These are phyloP conservation scores for Daubentonia madagascariensis DNA, from an alignment of 2,113 vertebrate species.

Conservation along the genomic window DNA sequence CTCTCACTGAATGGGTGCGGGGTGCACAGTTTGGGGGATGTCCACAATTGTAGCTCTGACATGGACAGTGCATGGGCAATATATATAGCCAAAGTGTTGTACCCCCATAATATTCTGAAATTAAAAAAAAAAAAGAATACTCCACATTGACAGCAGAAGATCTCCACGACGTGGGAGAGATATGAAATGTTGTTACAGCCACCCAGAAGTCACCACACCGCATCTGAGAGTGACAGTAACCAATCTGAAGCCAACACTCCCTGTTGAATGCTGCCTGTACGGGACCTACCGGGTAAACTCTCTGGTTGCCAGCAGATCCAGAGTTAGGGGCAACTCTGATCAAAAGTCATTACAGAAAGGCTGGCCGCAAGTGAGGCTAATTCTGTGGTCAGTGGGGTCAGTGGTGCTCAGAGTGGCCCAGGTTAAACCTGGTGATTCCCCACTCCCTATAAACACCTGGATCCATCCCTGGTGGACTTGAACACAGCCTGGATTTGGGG, in stretches of 20 bases:
- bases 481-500: background rate
- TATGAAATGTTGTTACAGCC: fast-evolving
- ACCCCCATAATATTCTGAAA: too few species aligned
- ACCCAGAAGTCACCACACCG: background rate
- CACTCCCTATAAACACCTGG: background rate
- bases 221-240: too few species aligned
- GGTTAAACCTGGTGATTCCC: background rate
- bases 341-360: background rate
- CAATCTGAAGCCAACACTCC: background rate
- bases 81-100: too few species aligned
- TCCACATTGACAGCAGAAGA: background rate
- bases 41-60: too few species aligned
- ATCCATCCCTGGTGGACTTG: background rate
- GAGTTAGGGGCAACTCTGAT: background rate
- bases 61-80: too few species aligned
- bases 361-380: background rate
- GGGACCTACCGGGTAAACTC: background rate
- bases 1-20: too few species aligned
- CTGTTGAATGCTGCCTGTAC: background rate
- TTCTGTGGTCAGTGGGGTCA: background rate
- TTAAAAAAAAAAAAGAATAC: too few species aligned
- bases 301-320: background rate
- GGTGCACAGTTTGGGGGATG: too few species aligned
- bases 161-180: background rate
- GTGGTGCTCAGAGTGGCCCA: background rate